Evolutionary conservation across 2,797 vertebrate species (phyloP).

Genomic region (Cheirogaleus major): DNA sequence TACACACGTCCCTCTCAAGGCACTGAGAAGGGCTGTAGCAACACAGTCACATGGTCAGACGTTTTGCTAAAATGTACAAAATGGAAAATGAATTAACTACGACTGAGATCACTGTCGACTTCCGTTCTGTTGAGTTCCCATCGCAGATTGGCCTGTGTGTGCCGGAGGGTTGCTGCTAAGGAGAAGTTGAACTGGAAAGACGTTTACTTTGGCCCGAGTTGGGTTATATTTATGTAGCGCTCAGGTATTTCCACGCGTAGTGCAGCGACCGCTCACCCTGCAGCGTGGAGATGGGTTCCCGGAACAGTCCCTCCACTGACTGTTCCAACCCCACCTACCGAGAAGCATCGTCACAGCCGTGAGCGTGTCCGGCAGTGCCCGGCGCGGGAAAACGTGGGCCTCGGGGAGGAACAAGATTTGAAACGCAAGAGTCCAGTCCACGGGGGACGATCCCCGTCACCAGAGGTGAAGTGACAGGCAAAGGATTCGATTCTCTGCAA

Average conservation of each 20-base stretch:
- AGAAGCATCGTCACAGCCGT: not conserved
- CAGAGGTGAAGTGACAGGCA: not conserved
- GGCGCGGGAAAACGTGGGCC: not conserved
- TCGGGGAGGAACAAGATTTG: not conserved
- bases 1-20: not conserved
- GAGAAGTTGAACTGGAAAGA: not conserved
- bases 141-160: not conserved
- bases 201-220: not conserved
- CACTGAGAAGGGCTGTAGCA: not conserved
- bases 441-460: not conserved
- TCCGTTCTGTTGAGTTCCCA: not conserved
- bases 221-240: not conserved
- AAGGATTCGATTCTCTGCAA: not conserved
- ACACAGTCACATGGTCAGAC: rapidly evolving
- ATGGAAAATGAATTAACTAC: not conserved
- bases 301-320: not conserved
- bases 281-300: not conserved
- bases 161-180: not conserved
- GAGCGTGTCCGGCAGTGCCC: not conserved
- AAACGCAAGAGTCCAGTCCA: not conserved
- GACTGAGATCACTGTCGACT: too few relatives aligned
- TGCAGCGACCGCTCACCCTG: not conserved
- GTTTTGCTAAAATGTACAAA: not conserved
- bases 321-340: not conserved
- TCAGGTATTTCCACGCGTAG: not conserved